These are phyloP conservation scores for Stenolophus ochropezus DNA, from an alignment of 2,888 invertebrate species.

Conservation along the genomic window DNA sequence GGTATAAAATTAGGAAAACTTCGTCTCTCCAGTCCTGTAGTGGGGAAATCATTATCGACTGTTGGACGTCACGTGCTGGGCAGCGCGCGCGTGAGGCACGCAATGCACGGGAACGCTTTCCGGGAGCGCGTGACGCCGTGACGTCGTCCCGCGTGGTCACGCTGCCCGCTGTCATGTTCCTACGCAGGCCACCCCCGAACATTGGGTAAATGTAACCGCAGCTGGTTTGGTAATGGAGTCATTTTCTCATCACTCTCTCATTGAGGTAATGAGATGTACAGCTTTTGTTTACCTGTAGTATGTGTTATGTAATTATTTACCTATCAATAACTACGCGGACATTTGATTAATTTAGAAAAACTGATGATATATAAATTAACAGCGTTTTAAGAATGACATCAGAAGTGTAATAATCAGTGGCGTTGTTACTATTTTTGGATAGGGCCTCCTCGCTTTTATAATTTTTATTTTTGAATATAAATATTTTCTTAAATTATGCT, in stretches of 20 bases:
- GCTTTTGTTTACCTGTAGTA: background rate
- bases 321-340: background rate
- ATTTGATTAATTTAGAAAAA: background rate
- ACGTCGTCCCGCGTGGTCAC: slow-evolving; percentile 47
- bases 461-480: too few species aligned
- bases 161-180: slow-evolving; percentile 45
- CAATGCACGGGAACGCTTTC: slow-evolving; percentile 35
- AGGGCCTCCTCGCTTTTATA: too few species aligned
- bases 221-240: background rate
- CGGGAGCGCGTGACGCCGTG: slow-evolving; percentile 39
- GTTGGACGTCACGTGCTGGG: slow-evolving; percentile 27
- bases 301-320: background rate
- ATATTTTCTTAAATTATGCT: too few species aligned
- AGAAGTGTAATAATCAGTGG: too few species aligned
- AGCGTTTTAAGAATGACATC: too few species aligned
- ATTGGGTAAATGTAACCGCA: too few species aligned
- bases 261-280: background rate
- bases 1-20: too few species aligned
- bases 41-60: slow-evolving; percentile 55
- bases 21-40: too few species aligned
- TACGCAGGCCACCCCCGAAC: slow-evolving; percentile 20
- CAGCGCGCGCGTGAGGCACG: slow-evolving; percentile 23
- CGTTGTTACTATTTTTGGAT: too few species aligned
- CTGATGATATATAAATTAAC: too few species aligned
- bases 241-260: background rate